Evolutionary conservation across 2,797 vertebrate species (phyloP).

Genomic region (Octomys mimax): DNA sequence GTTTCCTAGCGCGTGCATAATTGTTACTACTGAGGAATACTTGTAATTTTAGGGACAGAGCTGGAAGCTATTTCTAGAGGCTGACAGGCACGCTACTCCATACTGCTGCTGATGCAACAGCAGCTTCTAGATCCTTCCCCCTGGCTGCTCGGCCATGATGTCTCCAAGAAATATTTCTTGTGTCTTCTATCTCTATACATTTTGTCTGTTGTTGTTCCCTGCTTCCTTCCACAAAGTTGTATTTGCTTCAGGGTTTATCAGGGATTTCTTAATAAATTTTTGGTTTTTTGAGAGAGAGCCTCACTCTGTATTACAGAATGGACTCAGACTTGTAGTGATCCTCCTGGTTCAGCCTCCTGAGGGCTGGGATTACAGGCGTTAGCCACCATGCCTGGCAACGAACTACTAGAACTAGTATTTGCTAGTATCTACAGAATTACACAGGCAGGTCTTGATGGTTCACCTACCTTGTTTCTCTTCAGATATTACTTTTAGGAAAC

Average conservation of each 20-base stretch:
- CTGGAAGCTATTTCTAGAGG: neutral
- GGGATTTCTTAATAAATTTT: neutral
- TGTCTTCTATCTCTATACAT: neutral
- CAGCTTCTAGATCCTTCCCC: neutral
- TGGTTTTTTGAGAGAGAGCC: neutral
- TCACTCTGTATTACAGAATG: neutral
- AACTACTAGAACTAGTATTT: neutral
- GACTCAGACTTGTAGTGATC: neutral
- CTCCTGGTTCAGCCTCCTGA: neutral
- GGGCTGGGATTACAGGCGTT: neutral
- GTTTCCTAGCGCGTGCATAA: neutral
- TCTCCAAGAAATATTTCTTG: neutral
- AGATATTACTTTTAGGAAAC: neutral
- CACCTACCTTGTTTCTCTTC: neutral
- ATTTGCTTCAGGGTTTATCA: constrained; percentile 21
- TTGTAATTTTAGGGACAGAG: neutral
- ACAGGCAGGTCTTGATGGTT: neutral
- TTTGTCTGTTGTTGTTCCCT: neutral
- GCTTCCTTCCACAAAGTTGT: neutral
- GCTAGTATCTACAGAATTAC: neutral
- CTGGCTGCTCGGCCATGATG: neutral
- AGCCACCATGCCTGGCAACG: neutral
- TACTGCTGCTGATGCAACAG: neutral
- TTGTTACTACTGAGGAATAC: neutral
- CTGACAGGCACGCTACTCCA: neutral